Base-by-base conservation (phyloP, 2,113 vertebrate species). In the Phoenicopterus ruber region DNA sequence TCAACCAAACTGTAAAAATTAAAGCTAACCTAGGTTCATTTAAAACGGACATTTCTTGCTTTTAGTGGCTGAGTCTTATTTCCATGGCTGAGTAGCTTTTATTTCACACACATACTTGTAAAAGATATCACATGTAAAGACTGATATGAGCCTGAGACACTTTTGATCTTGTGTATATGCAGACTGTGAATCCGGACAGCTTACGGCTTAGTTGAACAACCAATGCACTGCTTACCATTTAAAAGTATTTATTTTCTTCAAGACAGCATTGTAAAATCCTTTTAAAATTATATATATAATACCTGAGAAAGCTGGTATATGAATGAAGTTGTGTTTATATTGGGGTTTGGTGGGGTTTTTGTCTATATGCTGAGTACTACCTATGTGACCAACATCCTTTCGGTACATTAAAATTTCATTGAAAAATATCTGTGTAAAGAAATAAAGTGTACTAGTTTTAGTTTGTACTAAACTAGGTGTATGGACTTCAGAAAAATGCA, bases 31-130 rank as follows among this genome's bases (percentile, higher is more conserved):
- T 49, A 12, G 66, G 18, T 82, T 83, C 2, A 10, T 82, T 76
- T 42, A 16, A 86, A 96, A 74, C 49, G 26, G 83, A 32, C 32
- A 7, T 85, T 82, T 96, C 47, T 69, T 77, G 20, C 65, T 90
- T 66, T 65, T 22, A 77, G 36, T 80, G 44, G 11, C 63, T 82
- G 71, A 57, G 32, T 98, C 98, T 98, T 98, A 97, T 98, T 98
- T 98, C 97, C 98, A 98, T 97, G 97, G 98, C 97, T 95, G 50
- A 97, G 92, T 98, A 98, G 97, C 96, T 97, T 96, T 95, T 95
- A 66, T 97, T 93, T 89, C 88, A 82, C 97, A 94, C 67, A 52
- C 13, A 4, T 36, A 88, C 94, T 82, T 94, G 86, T 91, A 91
- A 96, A 98, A 96, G 96, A 77, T 61, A 94, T 86, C 76, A 93